Evolutionary conservation across 92 coral and sea anemone genomes (phyloP), one percentile per base, ranked within the genome.

Genomic region (Actinernus sp.): DNA sequence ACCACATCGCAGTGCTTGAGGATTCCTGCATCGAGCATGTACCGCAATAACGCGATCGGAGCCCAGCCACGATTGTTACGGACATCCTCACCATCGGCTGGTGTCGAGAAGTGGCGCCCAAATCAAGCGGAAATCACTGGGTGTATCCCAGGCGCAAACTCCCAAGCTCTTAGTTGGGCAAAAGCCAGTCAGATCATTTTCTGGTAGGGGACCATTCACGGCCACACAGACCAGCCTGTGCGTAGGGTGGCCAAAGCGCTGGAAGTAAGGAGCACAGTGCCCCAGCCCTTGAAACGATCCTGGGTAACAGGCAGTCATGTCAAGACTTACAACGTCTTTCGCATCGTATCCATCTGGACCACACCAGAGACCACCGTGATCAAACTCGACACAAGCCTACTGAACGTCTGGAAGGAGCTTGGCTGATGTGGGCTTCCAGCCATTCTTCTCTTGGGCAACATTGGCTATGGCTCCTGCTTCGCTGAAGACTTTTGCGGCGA

Each of bases 251-350:
- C 71, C 81, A 18, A 73, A 73, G 0, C 71, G 38, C 23, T 31
- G 4, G 17, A 28, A 58, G 19, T 30, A 59, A 0, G 62, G 49
- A 22, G 31, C 45, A 26, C 55, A 57, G 6, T 68, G 71, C 0
- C 71, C 77, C 2, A 14, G 18, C 0, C 71, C 64, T 23, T 68
- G 29, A 21, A 67, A 78, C 8, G 16, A 1, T 0, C 58, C 58
- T 0, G 77, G 85, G 26, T 78, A 78, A 18, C 71, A 78, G 0
- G 58, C 19, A 16, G 66, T 67, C 76, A 68, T 68, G 65, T 78
- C 72, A 25, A 76, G 48, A 20, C 62, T 24, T 0, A 78, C 17
- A 17, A 45, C 41, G 1, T 56, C 58, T 4, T 19, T 30, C 13
- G 19, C 16, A n/a, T 67, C 23, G 32, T 78, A 76, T n/a, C n/a